Conservation (phyloP, 2,113 vertebrate species). For the Argyrosomus japonicus region DNA sequence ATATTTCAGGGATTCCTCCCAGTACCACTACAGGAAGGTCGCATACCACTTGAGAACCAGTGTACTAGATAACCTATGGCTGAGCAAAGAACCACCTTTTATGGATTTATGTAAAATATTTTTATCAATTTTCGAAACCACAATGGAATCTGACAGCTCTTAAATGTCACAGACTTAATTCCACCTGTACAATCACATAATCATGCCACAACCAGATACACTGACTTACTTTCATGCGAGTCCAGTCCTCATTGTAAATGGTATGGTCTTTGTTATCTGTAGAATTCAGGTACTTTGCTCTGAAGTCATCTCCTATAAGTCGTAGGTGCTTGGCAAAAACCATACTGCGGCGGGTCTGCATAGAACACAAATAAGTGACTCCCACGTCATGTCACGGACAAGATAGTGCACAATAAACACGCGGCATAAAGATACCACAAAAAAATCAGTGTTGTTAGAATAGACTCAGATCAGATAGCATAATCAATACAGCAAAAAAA, state of each 20-base stretch:
- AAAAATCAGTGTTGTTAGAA: not conserved
- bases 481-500: not conserved
- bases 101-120: too few species aligned
- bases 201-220: not conserved
- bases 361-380: constrained; percentile 16
- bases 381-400: not conserved
- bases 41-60: too few species aligned
- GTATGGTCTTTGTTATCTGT: constrained; percentile 87
- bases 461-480: not conserved
- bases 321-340: constrained; percentile 95
- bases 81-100: too few species aligned
- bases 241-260: constrained; percentile 92
- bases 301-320: constrained; percentile 89
- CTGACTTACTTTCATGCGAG: constrained; percentile 88
- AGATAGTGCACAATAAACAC: not conserved
- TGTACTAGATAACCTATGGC: too few species aligned
- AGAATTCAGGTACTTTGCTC: constrained; percentile 89
- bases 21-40: too few species aligned
- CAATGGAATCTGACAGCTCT: not conserved
- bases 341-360: constrained; percentile 95
- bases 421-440: not conserved
- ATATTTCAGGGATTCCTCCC: too few species aligned
- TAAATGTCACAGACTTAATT: not conserved
- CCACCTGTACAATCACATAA: not conserved
- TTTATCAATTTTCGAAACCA: not conserved